Base-by-base conservation (phyloP, 1,140 invertebrate species). In the Solenopsis invicta region DNA sequence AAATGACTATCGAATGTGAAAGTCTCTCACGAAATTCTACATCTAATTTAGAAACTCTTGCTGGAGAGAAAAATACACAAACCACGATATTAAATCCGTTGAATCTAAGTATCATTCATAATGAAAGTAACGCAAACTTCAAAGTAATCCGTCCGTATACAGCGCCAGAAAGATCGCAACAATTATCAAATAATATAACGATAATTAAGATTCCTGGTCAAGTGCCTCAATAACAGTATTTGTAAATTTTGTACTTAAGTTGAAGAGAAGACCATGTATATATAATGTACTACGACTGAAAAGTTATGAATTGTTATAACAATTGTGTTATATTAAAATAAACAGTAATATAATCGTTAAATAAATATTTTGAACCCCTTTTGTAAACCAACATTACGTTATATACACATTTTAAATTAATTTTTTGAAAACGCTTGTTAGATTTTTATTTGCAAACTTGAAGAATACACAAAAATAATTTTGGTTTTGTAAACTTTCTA, bases 141-240 rank as follows among this genome's bases (percentile, higher is more conserved):
- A 81, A 85, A 71, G 59, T 37, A 76, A 67, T 80, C 56, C 88
- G 93, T 87, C 93, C 93, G 34, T 90, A 91, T 45, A 93, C 93
- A 56, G 93, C 93, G 24, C 93, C 93, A 48, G 88, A 67, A 78
- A 69, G 76, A 64, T 88, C 90, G 0, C 87, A 89, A 69, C 72
- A 56, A 66, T 75, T 75, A 59, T 41, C 86, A 45, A 80, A 81
- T 59, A 86, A 90, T 76, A 74, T 75, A 18, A 74, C 86, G 54
- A 61, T 87, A 84, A 80, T 88, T 54, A 92, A 88, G 12, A 93
- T 93, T 85, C 93, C 93, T 66, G 92, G 93, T 62, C 92, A 93
- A 91, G 92, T 93, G 77, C 86, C 75, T 88, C 82, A 92, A 37
- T 82, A 67, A 91, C 76, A 59, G 85, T 16, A 77, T 61, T 41